phyloP scores from a whole-genome alignment of 1,140 invertebrate species.

The Bursaphelenchus mucronatus region DNA sequence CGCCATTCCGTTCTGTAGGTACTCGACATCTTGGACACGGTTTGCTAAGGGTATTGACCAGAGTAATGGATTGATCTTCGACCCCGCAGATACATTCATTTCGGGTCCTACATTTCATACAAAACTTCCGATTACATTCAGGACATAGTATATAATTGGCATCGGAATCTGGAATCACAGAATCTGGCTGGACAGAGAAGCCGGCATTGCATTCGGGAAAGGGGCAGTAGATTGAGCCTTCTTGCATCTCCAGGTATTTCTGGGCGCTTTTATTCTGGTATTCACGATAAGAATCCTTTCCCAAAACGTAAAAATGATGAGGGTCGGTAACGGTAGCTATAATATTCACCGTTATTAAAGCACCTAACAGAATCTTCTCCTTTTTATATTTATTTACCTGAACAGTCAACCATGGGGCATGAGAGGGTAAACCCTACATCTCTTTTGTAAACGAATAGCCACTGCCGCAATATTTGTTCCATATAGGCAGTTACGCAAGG shows the following conservation, averaged over 20 bases:
- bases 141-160: slow-evolving; percentile 25
- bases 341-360: background rate
- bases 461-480: slow-evolving; percentile 27
- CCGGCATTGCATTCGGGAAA: slow-evolving; percentile 31
- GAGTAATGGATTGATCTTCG: slow-evolving; percentile 4
- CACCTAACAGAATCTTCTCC: background rate
- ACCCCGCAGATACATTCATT: background rate
- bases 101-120: slow-evolving; percentile 11
- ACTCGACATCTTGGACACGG: slow-evolving; percentile 27
- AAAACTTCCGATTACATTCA: slow-evolving; percentile 33
- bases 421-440: slow-evolving; percentile 31
- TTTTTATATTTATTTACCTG: slow-evolving; percentile 5
- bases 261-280: slow-evolving; percentile 30
- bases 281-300: slow-evolving; percentile 24
- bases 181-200: slow-evolving; percentile 29
- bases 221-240: slow-evolving; percentile 32
- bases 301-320: slow-evolving; percentile 42
- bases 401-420: slow-evolving; percentile 33
- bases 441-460: slow-evolving; percentile 27
- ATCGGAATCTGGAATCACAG: slow-evolving; percentile 17
- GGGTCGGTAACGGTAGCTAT: slow-evolving; percentile 25
- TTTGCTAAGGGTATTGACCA: slow-evolving; percentile 30
- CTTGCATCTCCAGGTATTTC: slow-evolving; percentile 29
- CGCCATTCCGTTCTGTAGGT: slow-evolving; percentile 34
- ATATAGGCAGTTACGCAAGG: slow-evolving; percentile 36